A percentile compares a stretch with the other conserved stretches of the same genome.
Evolutionary conservation across 2,888 invertebrate genomes (phyloP).

Genomic region (Exocentrus adspersus): DNA sequence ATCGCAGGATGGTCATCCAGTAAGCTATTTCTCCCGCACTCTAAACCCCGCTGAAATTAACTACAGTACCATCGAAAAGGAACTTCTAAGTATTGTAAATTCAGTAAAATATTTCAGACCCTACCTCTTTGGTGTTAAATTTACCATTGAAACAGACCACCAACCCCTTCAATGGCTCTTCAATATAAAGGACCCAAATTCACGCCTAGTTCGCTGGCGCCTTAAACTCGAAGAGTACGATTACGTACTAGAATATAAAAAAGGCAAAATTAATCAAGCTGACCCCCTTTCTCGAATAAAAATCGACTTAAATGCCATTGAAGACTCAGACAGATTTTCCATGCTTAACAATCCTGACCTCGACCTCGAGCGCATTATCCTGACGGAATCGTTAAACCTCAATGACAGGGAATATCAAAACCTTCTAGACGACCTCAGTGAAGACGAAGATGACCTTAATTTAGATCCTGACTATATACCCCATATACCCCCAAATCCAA

Average conservation of each 20-base stretch:
- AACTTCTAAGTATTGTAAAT: conserved; percentile 43
- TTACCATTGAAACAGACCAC: conserved; percentile 54
- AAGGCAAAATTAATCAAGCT: conserved; percentile 41
- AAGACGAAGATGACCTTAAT: background rate
- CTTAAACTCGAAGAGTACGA: conserved; percentile 50
- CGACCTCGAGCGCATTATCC: background rate
- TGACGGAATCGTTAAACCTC: background rate
- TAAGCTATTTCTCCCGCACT: conserved; percentile 43
- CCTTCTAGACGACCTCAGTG: background rate
- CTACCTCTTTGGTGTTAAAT: conserved; percentile 42
- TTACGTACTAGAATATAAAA: conserved; percentile 47
- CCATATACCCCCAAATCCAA: conserved; percentile 2
- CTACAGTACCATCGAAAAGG: conserved; percentile 41
- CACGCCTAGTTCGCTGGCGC: conserved; percentile 50
- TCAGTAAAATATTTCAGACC: conserved; percentile 26
- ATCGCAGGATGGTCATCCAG: conserved; percentile 42
- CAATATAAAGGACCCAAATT: conserved; percentile 45
- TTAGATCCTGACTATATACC: background rate
- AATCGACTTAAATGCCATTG: conserved; percentile 23
- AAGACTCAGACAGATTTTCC: conserved; percentile 4
- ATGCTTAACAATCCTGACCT: conserved; percentile 2
- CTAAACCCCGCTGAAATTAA: conserved; percentile 27
- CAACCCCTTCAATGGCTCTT: conserved; percentile 48
- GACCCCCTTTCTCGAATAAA: conserved; percentile 30
- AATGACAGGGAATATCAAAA: background rate